Conservation (phyloP, 2,888 invertebrate species). For the Melieria crassipennis region DNA sequence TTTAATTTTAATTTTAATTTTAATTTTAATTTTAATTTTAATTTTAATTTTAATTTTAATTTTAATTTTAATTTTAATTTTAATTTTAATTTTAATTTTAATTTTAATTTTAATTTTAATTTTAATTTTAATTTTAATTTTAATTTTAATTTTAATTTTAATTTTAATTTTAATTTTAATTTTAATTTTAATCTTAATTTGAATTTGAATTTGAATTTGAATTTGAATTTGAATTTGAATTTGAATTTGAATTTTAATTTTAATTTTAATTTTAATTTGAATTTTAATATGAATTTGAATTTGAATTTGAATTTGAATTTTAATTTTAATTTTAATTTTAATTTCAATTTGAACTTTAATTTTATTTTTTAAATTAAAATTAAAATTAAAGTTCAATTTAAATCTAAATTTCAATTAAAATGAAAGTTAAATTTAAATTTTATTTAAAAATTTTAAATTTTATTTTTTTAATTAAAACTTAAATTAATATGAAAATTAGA, state of each 20-base stretch:
- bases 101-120: slow-evolving; percentile 5
- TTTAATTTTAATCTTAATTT: neutral
- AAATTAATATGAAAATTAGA: no score
- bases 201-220: neutral
- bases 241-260: no score
- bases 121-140: neutral
- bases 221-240: neutral
- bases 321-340: neutral
- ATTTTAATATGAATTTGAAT: neutral
- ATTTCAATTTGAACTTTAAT: no score
- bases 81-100: neutral
- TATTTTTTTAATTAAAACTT: no score
- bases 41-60: no score
- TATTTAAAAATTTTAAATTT: no score
- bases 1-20: no score
- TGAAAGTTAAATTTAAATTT: no score
- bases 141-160: neutral
- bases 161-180: neutral
- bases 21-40: no score
- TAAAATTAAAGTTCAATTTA: no score
- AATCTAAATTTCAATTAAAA: no score
- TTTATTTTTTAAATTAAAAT: no score
- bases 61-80: neutral
- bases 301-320: neutral
- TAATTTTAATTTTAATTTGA: neutral